Evolutionary conservation across 1,140 invertebrate species (phyloP), one percentile per base, ranked within the genome.

Genomic region (Macrotrachela quadricornifera): DNA sequence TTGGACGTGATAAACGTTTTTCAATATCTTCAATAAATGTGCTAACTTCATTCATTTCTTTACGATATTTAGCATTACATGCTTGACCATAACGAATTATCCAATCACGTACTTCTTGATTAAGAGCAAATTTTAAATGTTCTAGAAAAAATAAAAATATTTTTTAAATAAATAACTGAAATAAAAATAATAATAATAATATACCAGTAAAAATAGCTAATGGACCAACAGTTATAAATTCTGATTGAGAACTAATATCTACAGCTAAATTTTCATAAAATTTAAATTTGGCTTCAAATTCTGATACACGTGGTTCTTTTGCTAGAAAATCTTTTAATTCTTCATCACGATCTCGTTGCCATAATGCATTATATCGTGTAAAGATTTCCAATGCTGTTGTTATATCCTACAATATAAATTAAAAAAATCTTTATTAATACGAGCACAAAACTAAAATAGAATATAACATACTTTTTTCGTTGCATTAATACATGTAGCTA

Each of bases 1-100:
- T 82, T 46, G 82, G 82, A 42, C 83, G 74, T 58, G 83, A 80
- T 16, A 94, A 69, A 64, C 85, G 83, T 45, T 84, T 78, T 59
- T 82, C 82, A 73, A 91, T 80, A 67, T 91, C 85, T 59, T 80
- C 85, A 67, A 92, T 85, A 36, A 88, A 82, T 0, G 81, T 81
- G 59, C 90, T 85, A 21, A 90, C 84, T 58, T 86, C 83, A 61
- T 91, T 84, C 85, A 91, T 92, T 71, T 91, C 83, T 46, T 82
- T 74, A 56, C 80, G 79, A 61, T 90, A 91, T 62, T 88, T 86
- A 59, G 83, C 83, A 62, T 86, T 84, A 75, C 91, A 81, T 1
- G 81, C 82, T 68, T 82, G 80, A 14, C 85, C 86, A 81, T 85
- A 77, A 77, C 81, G 64, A 75, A 77, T 59, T 11, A 75, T 81